Base-by-base conservation (phyloP, 2,888 invertebrate genomes). In the Apotomis capreana region DNA sequence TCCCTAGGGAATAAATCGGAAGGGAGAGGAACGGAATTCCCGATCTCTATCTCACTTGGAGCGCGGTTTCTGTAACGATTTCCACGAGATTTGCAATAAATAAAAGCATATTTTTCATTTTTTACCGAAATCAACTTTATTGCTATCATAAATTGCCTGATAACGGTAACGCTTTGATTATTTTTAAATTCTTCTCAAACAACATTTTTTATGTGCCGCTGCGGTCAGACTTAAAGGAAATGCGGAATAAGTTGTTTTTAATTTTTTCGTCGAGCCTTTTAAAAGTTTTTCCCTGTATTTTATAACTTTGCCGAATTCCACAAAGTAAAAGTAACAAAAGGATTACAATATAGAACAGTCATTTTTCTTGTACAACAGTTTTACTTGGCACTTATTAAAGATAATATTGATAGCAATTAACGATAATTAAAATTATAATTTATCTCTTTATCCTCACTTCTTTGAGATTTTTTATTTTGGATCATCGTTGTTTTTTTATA, bases 1-100 rank as follows among this genome's bases (percentile, higher is more conserved):
- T 88, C 88, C 88, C 84, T 79, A 74, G 89, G 89, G 89, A 84
- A 80, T 82, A 81, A 87, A 88, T 87, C 80, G 78, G 78, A 79
- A 83, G 89, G 89, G 84, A 79, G 79, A 77, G 76, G 79, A 79
- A 79, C 83, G 81, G 81, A 78, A 81, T 81, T 83, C 79, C 80
- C 77, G 78, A 81, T 80, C 82, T 83, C 81, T 83, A 85, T 83
- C 86, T 83, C 81, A 84, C 85, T 83, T 74, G 75, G 68, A 61
- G 73, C 80, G 78, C 68, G 84, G 84, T 81, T 78, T 77, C 74
- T 78, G 78, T 78, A 80, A 82, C 80, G 80, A 82, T 82, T 74
- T 84, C 79, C 80, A 77, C 74, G 79, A 85, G 86, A 86, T 86
- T 55, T 55, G 60, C 40, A 60, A 70, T 70, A 67, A 70, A 70